These are phyloP conservation scores for Phytoseiulus persimilis DNA, from an alignment of 2,888 invertebrate genomes.

Conservation along the genomic window DNA sequence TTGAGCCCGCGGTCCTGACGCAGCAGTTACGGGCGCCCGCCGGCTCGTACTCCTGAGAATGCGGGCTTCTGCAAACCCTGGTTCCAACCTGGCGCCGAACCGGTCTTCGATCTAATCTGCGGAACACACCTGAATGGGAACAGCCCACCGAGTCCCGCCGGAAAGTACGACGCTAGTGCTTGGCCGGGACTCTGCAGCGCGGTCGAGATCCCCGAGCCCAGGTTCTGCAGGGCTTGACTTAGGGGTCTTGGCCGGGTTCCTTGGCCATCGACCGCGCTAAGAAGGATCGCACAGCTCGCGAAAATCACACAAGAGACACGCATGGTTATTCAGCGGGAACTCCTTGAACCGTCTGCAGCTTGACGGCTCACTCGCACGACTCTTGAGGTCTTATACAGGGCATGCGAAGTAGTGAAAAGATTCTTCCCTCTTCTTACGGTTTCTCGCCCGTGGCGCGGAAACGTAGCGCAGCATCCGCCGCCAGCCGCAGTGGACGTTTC, in stretches of 20 bases:
- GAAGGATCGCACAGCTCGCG: not conserved
- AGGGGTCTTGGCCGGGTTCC: not conserved
- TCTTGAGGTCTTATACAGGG: not conserved
- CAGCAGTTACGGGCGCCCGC: too few species aligned
- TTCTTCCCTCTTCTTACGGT: not conserved
- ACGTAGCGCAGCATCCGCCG: not conserved
- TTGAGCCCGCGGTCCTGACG: too few species aligned
- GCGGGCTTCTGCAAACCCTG: too few species aligned
- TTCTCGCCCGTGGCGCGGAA: not conserved
- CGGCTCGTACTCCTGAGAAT: too few species aligned
- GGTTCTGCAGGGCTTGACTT: conserved; percentile 6
- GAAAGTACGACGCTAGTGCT: conserved; percentile 15
- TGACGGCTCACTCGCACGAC: not conserved
- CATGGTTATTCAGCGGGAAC: not conserved
- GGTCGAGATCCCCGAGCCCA: conserved; percentile 10
- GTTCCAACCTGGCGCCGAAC: too few species aligned
- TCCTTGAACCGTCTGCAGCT: not conserved
- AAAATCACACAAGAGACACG: not conserved
- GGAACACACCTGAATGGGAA: conserved; percentile 22
- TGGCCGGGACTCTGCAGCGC: conserved; percentile 28
- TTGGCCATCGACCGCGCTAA: not conserved
- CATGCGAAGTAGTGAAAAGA: not conserved
- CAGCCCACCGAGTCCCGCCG: not conserved
- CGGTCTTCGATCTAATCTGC: too few species aligned
- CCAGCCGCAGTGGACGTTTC: not conserved